Evolutionary conservation across 1,140 invertebrate species (phyloP).

Genomic region (Globodera ellingtonae): DNA sequence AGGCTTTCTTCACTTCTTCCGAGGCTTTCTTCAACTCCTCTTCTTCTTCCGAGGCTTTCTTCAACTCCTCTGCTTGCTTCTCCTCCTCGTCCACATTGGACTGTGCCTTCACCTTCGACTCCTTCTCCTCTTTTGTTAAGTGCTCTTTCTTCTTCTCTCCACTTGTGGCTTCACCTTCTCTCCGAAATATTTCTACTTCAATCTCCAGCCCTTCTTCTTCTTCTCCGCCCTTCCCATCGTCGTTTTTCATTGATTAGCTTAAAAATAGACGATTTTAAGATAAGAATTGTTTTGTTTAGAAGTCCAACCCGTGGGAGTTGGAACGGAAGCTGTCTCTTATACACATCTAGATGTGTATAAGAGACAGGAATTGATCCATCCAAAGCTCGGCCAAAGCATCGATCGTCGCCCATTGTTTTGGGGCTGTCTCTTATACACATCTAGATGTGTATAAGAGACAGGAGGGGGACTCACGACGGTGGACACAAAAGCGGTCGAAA

Average conservation of each 20-base stretch:
- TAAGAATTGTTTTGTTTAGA: neutral
- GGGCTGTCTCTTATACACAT: too few species aligned
- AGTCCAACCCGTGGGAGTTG: neutral
- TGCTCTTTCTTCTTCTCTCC: neutral
- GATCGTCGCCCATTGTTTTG: too few species aligned
- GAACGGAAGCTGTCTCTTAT: too few species aligned
- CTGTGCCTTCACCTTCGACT: too few species aligned
- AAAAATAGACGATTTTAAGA: neutral
- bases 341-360: too few species aligned
- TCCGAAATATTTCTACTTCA: slow-evolving; percentile 10
- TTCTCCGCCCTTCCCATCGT: neutral
- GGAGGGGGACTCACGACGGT: slow-evolving; percentile 7
- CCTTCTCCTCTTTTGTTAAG: neutral
- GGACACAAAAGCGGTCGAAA: slow-evolving; percentile 31
- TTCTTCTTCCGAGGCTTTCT: neutral
- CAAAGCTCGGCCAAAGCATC: too few species aligned
- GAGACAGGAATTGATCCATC: too few species aligned
- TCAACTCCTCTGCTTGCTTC: neutral
- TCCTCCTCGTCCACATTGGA: neutral
- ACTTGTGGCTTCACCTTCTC: neutral
- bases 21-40: neutral
- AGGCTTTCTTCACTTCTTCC: neutral
- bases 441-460: too few species aligned
- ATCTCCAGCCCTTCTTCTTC: neutral
- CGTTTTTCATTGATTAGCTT: neutral